Evolutionary conservation across 2,888 invertebrate genomes (phyloP), one percentile per base, ranked within the genome.

Genomic region (Dasypolia templi): DNA sequence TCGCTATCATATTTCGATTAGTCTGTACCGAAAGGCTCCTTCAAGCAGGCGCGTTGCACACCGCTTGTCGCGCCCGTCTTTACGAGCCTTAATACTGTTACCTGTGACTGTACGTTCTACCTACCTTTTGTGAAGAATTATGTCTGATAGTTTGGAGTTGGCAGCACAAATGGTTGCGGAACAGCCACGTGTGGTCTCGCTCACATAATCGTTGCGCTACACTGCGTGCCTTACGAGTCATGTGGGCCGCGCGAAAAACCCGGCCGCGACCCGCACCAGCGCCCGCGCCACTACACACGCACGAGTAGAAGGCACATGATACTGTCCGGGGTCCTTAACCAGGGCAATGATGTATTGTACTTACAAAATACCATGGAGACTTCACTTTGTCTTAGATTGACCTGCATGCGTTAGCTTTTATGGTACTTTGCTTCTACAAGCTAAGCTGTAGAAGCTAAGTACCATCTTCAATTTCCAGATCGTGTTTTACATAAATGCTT

Each of bases 201-300:
- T 46, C 63, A 56, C 32, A 29, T 63, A 32, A 56, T n/a, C 19
- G 35, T 44, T 29, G 53, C 29, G 42, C 46, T 35, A 12, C 49
- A 32, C 26, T 35, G 44, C 22, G 39, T 35, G 71, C 17, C 22
- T 14, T 67, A 46, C n/a, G 42, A 12, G 59, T 12, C 51, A 69
- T 77, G 51, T 77, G 77, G 75, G 77, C 29, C 32, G 77, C 39
- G 46, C 51, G 69, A 77, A 17, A 68, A 68, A 39, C 39, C 77
- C 75, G 32, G 42, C 53, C 26, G 17, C 44, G 44, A 32, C 39
- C n/a, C 22, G n/a, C 11, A 3, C 17, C 44, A 26, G n/a, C n/a
- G n/a, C n/a, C n/a, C n/a, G n/a, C 29, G 12, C 0, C 3, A 17
- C 55, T 19, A 22, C n/a, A 55, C 44, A 9, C 35, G 7, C n/a